phyloP scores from a whole-genome alignment of 2,888 invertebrate species.

The Myopa testacea region DNA sequence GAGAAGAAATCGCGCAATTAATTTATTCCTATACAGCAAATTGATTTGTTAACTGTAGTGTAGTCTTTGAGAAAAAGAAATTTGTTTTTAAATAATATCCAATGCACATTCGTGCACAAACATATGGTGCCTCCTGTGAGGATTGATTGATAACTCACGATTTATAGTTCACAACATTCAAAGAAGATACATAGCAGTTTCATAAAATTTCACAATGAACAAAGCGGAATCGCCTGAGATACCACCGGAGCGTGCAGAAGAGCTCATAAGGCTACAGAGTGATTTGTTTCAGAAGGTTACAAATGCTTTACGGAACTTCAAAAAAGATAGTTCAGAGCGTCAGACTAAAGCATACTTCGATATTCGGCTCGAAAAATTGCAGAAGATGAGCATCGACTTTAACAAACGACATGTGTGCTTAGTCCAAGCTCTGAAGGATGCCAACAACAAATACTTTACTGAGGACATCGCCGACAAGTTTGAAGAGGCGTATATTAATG shows the following conservation, averaged over 20 bases:
- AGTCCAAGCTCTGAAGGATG: not conserved
- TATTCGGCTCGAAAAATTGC: not conserved
- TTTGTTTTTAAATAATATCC: too few species aligned
- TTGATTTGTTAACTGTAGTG: too few species aligned
- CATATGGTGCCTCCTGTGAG: too few species aligned
- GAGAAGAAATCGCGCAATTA: too few species aligned
- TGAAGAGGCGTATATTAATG: conserved; percentile 3
- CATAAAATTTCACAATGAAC: not conserved
- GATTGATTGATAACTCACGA: too few species aligned
- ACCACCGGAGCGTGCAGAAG: not conserved
- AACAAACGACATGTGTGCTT: not conserved
- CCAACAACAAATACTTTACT: not conserved
- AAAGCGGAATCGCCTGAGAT: conserved; percentile 16
- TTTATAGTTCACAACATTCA: too few species aligned
- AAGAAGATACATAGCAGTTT: too few species aligned
- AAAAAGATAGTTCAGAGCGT: not conserved
- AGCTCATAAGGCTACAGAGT: not conserved
- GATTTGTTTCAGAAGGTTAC: not conserved
- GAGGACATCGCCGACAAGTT: not conserved
- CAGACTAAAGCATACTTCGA: not conserved
- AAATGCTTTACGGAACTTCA: too few species aligned
- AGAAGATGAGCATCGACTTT: not conserved
- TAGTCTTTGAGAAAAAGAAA: too few species aligned
- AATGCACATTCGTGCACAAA: too few species aligned
- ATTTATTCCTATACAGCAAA: too few species aligned